Evolutionary conservation across 2,797 vertebrate genomes (phyloP), one percentile per base, ranked within the genome.

Genomic region (Phyllotis vaccarum): DNA sequence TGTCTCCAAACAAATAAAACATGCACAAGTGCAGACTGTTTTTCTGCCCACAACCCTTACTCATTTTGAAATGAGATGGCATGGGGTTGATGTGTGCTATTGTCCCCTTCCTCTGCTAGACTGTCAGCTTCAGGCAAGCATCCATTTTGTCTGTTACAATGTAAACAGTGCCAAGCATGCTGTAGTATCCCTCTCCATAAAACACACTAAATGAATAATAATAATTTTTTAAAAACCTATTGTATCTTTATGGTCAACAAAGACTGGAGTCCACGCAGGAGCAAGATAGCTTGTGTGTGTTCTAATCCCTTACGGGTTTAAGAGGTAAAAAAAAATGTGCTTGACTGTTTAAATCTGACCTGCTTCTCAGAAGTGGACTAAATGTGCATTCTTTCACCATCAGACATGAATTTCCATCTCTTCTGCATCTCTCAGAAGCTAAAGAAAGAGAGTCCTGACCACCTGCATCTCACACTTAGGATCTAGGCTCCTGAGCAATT

Each of bases 271-370:
- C 5, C 29, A 64, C 52, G 19, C 22, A 86, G 24, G 46, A 27
- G 10, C 31, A 86, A 88, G 90, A 43, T 2, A 70, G 43, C 62
- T 49, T 9, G 0, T 40, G 52, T 14, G 24, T 86, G 34, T 37
- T 72, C 62, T 40, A 76, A 16, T 24, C 46, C 80, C 74, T 56
- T 11, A 11, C 34, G 34, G 62, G 78, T 7, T 34, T 74, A 72
- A 37, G 34, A 93, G 37, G 0, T 56, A 92, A 89, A 49, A 89
- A 49, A 89, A 92, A 5, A 3, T 22, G 19, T 34, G 80, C 70
- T 82, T 79, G 78, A 21, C 90, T 91, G 43, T 89, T 90, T 86
- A 86, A 91, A 80, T 24, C 40, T 62, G 43, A 74, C 52, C 60
- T 11, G 64, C 21, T 49, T 85, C 66, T 79, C 62, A 43, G 29